phyloP scores from a whole-genome alignment of 2,888 invertebrate genomes.

The Orthonevra nobilis region DNA sequence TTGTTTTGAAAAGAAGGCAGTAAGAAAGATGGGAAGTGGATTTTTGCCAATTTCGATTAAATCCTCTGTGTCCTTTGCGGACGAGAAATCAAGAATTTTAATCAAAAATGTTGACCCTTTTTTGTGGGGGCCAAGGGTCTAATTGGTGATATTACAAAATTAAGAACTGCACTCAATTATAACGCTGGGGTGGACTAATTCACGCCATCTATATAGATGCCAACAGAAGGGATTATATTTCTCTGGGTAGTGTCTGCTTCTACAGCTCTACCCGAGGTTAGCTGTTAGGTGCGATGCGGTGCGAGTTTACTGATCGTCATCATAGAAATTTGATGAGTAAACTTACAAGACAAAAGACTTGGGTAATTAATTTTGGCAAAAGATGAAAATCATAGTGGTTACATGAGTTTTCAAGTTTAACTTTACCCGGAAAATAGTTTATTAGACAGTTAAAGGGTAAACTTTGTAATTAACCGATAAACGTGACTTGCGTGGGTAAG shows the following conservation, averaged over 20 bases:
- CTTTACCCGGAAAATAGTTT: conserved; percentile 33
- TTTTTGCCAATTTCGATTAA: conserved; percentile 62
- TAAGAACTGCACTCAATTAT: conserved; percentile 70
- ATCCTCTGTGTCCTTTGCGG: conserved; percentile 21
- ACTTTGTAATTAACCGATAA: conserved; percentile 60
- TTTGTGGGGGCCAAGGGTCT: conserved; percentile 43
- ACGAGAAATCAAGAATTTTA: conserved; percentile 67
- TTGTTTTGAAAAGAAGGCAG: background rate
- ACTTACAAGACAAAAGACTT: conserved; percentile 40
- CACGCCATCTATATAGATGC: conserved; percentile 54
- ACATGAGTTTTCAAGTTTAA: conserved; percentile 58
- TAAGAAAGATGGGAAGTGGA: conserved; percentile 53
- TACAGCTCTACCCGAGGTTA: no score
- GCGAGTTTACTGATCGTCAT: conserved; percentile 38
- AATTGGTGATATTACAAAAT: conserved; percentile 69
- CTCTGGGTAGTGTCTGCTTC: no score
- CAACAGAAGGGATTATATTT: conserved; percentile 24
- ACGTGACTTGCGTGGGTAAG: conserved; percentile 58
- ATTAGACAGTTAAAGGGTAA: conserved; percentile 59
- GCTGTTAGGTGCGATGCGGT: no score
- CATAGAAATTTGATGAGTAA: conserved; percentile 61
- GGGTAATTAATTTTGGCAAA: conserved; percentile 52
- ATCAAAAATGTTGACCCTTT: conserved; percentile 68
- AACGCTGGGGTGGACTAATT: conserved; percentile 63
- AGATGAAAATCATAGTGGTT: conserved; percentile 53